A percentile compares a stretch with the other conserved stretches of the same genome.
Conservation (phyloP, 2,113 vertebrate species). For the Ia io region DNA sequence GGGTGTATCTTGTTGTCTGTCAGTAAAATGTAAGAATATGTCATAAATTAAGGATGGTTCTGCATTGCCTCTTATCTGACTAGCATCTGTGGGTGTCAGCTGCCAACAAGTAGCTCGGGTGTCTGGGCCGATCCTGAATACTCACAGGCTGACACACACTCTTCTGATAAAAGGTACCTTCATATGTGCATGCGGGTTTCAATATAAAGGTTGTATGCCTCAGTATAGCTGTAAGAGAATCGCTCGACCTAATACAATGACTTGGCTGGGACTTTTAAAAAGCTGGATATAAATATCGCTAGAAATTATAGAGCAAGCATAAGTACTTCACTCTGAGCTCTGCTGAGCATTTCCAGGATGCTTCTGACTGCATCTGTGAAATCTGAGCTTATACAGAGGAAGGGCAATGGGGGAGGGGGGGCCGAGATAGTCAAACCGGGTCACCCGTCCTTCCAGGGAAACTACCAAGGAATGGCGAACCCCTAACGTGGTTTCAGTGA, state of each 20-base stretch:
- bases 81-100: constrained; percentile 73
- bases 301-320: constrained; percentile 23
- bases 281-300: constrained; percentile 57
- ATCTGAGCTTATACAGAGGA: constrained; percentile 29
- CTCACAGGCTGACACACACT: constrained; percentile 64
- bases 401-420: not conserved
- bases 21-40: constrained; percentile 39
- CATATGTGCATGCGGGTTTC: constrained; percentile 58
- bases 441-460: constrained; percentile 60
- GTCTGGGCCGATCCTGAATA: constrained; percentile 62
- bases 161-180: constrained; percentile 73
- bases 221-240: constrained; percentile 30
- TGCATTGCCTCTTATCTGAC: constrained; percentile 70
- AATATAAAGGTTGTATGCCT: constrained; percentile 35
- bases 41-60: constrained; percentile 68
- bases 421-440: not conserved
- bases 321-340: constrained; percentile 73
- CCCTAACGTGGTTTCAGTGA: constrained; percentile 63
- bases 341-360: constrained; percentile 49
- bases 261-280: constrained; percentile 46
- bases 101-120: constrained; percentile 68
- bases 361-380: constrained; percentile 42
- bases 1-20: constrained; percentile 45
- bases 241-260: not conserved
- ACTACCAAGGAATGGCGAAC: constrained; percentile 55